phyloP scores from a whole-genome alignment of 2,888 invertebrate genomes.

The Calliopum simillimum region DNA sequence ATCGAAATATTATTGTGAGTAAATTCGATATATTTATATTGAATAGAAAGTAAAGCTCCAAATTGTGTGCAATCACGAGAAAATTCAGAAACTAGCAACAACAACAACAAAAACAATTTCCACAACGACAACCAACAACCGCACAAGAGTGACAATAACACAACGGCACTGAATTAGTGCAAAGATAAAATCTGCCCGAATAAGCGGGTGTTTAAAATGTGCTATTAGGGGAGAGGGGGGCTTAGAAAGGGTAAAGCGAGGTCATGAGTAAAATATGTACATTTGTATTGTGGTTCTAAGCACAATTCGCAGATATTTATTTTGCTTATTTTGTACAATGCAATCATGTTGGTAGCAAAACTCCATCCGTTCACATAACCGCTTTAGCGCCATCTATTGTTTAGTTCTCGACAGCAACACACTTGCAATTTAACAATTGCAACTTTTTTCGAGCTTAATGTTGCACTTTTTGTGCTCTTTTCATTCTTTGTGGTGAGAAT shows the following conservation, averaged over 20 bases:
- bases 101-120: neutral
- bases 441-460: neutral
- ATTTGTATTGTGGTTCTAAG: neutral
- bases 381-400: neutral
- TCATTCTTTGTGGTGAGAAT: neutral
- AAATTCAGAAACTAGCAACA: neutral
- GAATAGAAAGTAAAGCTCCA: too few relatives aligned
- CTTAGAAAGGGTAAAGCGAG: neutral
- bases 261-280: neutral
- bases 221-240: neutral
- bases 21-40: too few relatives aligned
- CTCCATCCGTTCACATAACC: neutral
- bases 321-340: neutral
- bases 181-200: neutral
- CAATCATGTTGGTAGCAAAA: neutral
- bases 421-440: slow-evolving; percentile 5
- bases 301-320: neutral
- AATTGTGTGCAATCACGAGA: too few relatives aligned
- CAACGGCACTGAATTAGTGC: neutral
- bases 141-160: neutral
- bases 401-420: neutral
- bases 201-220: neutral
- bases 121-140: neutral
- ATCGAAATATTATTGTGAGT: too few relatives aligned
- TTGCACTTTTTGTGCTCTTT: neutral